Conservation (phyloP, 2,797 vertebrate genomes). For the Siniperca undulata region DNA sequence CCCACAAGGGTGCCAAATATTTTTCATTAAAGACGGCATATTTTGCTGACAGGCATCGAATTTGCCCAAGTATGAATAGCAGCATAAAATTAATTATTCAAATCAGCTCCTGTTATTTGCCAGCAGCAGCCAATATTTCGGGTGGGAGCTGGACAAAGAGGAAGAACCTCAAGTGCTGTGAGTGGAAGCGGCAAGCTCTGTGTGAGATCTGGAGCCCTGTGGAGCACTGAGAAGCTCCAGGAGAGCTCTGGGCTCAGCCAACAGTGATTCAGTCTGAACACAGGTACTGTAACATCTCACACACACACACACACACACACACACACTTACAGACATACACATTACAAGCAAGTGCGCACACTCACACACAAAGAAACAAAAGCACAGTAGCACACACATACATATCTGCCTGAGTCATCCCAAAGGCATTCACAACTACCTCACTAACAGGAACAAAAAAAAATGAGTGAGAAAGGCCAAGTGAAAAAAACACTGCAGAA, state of each 20-base stretch:
- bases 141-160: slow-evolving; percentile 64
- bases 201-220: slow-evolving; percentile 62
- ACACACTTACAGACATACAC: slow-evolving; percentile 29
- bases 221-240: slow-evolving; percentile 55
- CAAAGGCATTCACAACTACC: slow-evolving; percentile 79
- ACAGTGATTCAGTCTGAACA: slow-evolving; percentile 60
- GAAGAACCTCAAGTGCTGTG: slow-evolving; percentile 63
- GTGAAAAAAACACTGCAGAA: slow-evolving; percentile 47
- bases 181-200: slow-evolving; percentile 61
- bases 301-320: slow-evolving; percentile 32
- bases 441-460: slow-evolving; percentile 51
- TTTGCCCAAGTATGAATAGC: slow-evolving; percentile 5
- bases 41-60: background rate
- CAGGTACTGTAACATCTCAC: slow-evolving; percentile 66
- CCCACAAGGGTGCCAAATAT: background rate
- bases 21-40: background rate
- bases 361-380: slow-evolving; percentile 49
- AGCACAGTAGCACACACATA: slow-evolving; percentile 40
- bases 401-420: slow-evolving; percentile 74
- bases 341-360: slow-evolving; percentile 40
- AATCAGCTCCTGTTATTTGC: slow-evolving; percentile 41
- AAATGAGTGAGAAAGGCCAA: slow-evolving; percentile 4
- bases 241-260: slow-evolving; percentile 58
- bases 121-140: slow-evolving; percentile 49
- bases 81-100: background rate